These are phyloP conservation scores for Pteronura brasiliensis DNA, from an alignment of 2,113 vertebrate species.

Conservation along the genomic window DNA sequence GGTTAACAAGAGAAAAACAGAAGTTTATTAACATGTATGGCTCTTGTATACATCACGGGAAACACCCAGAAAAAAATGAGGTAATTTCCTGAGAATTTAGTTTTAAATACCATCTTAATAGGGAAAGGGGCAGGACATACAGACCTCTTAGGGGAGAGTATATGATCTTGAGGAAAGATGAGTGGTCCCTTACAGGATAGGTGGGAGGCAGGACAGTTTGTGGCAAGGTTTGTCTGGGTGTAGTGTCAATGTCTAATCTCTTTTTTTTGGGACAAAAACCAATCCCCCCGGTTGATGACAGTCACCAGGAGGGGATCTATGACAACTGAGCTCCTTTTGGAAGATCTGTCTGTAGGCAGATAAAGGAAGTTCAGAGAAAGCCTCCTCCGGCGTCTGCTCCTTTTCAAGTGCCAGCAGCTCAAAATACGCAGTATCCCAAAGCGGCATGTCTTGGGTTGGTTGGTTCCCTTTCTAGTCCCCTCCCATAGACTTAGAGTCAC, in stretches of 20 bases:
- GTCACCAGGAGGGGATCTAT: neutral
- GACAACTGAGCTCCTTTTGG: neutral
- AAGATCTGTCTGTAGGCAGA: neutral
- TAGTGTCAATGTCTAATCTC: neutral
- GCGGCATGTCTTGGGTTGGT: rapidly evolving
- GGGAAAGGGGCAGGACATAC: neutral
- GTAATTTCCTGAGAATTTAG: neutral
- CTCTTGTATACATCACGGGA: neutral
- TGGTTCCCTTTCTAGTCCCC: neutral
- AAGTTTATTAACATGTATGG: neutral
- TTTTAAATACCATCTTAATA: neutral
- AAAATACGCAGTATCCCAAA: neutral
- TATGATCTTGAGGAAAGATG: neutral
- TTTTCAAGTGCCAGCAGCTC: neutral
- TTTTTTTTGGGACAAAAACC: neutral
- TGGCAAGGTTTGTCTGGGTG: neutral
- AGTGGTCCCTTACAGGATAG: neutral
- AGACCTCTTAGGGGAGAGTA: neutral
- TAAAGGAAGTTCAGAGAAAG: neutral
- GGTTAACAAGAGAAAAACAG: neutral
- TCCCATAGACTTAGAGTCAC: neutral
- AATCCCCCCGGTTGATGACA: neutral
- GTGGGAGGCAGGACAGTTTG: neutral
- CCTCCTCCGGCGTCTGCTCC: neutral
- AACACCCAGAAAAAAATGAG: neutral